Evolutionary conservation across 2,888 invertebrate species (phyloP), one percentile per base, ranked within the genome.

Genomic region (Eupithecia centaureata): DNA sequence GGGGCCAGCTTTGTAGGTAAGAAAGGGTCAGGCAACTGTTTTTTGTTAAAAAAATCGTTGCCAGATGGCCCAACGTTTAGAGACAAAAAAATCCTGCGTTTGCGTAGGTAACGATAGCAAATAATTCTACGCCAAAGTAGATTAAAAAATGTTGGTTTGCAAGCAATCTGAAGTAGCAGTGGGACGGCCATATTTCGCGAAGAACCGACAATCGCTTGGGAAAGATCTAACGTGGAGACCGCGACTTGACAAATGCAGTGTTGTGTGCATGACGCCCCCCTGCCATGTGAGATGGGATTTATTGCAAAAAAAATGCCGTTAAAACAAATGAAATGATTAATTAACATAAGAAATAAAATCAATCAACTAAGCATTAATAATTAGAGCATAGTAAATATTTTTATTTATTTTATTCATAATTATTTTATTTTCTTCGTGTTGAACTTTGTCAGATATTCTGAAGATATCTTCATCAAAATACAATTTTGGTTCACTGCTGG

Each of bases 11-110:
- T 72, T 70, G 74, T 74, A 91, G 90, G 91, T 86, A 92, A 91
- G 93, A 93, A 93, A 92, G 93, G 93, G 92, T 93, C 93, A 93
- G 92, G 83, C 87, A 86, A 81, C 80, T 86, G 88, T 85, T 91
- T 92, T 87, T 78, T 86, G 82, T 82, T 80, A 84, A 90, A 91
- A 92, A 91, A 89, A 84, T 85, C 84, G 85, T 88, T 86, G 89
- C 92, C 93, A 93, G 93, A 93, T 93, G 92, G 92, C 88, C 88
- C 79, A 80, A 87, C 88, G 87, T 90, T 92, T 92, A 90, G 86
- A 83, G 84, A 86, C 88, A 92, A 93, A 92, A n/a, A 93, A 92
- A 90, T 77, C 63, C 89, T 91, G 86, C 91, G 91, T 85, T 85
- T 84, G 84, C 82, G 81, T 82, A 83, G 84, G 90, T 86, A 90